Evolutionary conservation across 2,888 invertebrate genomes (phyloP), one percentile per base, ranked within the genome.

Genomic region (Pterostichus niger): DNA sequence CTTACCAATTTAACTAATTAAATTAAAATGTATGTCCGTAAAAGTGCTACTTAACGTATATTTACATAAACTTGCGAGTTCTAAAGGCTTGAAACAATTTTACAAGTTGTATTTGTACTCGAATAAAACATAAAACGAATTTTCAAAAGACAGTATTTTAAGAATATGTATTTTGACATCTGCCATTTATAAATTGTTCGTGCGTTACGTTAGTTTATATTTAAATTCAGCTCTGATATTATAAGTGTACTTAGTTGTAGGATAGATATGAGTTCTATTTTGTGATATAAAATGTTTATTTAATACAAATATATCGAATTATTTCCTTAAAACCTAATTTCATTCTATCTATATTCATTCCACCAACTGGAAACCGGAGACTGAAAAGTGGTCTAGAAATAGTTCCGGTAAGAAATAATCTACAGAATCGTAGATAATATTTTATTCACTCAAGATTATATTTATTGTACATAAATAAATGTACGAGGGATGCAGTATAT

Each of bases 251-350:
- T 77, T 78, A 78, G 59, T 35, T 75, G 15, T 78, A 78, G 76
- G 11, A 7, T 78, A 78, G 59, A 78, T 61, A 59, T 73, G 15
- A 52, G 52, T 75, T 49, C 49, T 78, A 78, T 78, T 78, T 78
- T 78, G 78, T 78, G 78, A 78, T 78, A 78, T 56, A 78, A 33
- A 78, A 59, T 59, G 44, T 40, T 78, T 78, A 78, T 78, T 61
- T 78, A 78, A 78, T 78, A 75, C 49, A 75, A 68, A 59, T 59
- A 24, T 59, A 59, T 59, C 59, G 59, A 40, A 40, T 40, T 40
- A 40, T 40, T 40, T 40, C 40, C 40, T 7, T 40, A 40, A 40
- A 24, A 24, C 24, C 24, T 24, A 24, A 24, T 24, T 1, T 24
- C 2, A 24, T 24, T 24, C 24, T 24, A 2, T 24, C 24, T 24